phyloP scores from a whole-genome alignment of 2,797 vertebrate species.

The Artibeus lituratus region DNA sequence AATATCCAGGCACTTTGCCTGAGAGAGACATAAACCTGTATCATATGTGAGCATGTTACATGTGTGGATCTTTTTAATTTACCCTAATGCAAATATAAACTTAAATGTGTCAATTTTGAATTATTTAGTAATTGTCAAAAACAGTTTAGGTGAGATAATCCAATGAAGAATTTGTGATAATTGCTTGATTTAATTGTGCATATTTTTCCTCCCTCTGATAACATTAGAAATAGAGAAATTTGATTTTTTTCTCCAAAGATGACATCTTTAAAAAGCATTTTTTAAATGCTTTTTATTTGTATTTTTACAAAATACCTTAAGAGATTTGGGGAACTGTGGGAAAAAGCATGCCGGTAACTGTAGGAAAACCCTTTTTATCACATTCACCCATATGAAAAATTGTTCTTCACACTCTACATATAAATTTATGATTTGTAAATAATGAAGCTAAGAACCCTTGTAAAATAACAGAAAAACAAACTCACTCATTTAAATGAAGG shows the following conservation, averaged over 20 bases:
- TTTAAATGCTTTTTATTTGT: too few relatives aligned
- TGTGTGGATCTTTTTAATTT: background rate
- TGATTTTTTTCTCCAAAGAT: background rate
- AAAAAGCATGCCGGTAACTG: background rate
- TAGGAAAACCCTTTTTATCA: background rate
- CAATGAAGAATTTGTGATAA: background rate
- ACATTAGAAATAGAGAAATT: background rate
- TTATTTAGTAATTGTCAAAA: background rate
- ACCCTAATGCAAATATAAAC: background rate
- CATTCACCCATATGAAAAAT: conserved; percentile 25
- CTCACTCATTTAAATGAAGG: conserved; percentile 35
- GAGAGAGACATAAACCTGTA: background rate
- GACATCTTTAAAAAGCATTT: background rate
- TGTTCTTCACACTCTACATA: background rate
- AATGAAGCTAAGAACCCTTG: background rate
- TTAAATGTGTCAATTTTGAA: background rate
- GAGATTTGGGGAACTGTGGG: background rate
- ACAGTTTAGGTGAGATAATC: background rate
- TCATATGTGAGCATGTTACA: background rate
- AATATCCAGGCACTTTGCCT: background rate
- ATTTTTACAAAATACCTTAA: background rate
- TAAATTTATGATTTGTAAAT: conserved; percentile 29
- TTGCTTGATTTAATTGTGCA: background rate
- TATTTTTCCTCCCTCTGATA: background rate
- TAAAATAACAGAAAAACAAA: conserved; percentile 18